A percentile compares a stretch with the other conserved stretches of the same genome.
phyloP scores from a whole-genome alignment of 2,113 vertebrate genomes.

The Paracanthobrama guichenoti region DNA sequence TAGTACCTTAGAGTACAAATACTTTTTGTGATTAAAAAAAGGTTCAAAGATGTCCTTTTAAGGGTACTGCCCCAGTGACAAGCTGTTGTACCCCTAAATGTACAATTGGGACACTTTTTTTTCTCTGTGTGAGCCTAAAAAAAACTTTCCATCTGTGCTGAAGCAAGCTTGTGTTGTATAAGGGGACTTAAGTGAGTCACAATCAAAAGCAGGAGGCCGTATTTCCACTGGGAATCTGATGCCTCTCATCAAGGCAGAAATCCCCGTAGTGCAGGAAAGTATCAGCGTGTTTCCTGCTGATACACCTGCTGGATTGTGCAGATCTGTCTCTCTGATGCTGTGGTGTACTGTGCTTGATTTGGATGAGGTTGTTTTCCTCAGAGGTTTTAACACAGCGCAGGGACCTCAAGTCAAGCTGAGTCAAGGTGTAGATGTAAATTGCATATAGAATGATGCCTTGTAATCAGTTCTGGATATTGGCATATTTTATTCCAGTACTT shows the following conservation, averaged over 20 bases:
- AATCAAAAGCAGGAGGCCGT: background rate
- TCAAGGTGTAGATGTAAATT: background rate
- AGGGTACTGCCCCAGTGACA: too few relatives aligned
- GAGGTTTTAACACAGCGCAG: conserved; percentile 18
- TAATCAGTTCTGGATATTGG: background rate
- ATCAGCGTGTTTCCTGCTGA: conserved; percentile 47
- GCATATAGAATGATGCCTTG: background rate
- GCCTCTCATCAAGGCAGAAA: conserved; percentile 14
- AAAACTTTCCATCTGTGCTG: background rate
- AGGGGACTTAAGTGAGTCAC: background rate
- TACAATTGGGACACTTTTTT: too few relatives aligned
- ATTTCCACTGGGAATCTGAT: conserved; percentile 20
- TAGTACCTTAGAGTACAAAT: too few relatives aligned
- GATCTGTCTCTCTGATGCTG: conserved; percentile 25
- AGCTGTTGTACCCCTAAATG: too few relatives aligned
- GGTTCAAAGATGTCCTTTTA: too few relatives aligned
- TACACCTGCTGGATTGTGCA: conserved; percentile 30
- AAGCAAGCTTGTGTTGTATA: conserved; percentile 17
- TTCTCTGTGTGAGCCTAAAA: too few relatives aligned
- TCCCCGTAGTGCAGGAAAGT: conserved; percentile 29
- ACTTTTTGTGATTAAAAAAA: too few relatives aligned
- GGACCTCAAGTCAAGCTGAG: background rate
- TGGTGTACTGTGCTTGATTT: background rate
- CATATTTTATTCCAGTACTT: background rate
- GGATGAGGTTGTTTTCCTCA: background rate